Percentiles rank a stretch among this genome's conserved stretches.
These are phyloP conservation scores for Physella acuta DNA, from an alignment of 1,140 invertebrate species.

Conservation along the genomic window DNA sequence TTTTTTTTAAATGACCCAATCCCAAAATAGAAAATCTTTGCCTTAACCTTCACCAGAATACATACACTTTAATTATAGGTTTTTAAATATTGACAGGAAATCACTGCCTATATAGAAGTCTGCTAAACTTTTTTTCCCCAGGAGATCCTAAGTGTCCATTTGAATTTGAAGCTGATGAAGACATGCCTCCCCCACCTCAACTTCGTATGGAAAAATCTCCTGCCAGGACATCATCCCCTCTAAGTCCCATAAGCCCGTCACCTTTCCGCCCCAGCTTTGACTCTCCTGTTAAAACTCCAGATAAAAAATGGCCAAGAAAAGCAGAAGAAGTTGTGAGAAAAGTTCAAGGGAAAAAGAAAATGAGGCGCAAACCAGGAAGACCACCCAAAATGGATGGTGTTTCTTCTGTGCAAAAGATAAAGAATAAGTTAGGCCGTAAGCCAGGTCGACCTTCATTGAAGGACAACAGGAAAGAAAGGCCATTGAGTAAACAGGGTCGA, in stretches of 20 bases:
- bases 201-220: conserved; percentile 22
- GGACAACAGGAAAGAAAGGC: neutral
- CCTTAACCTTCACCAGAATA: neutral
- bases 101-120: neutral
- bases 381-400: neutral
- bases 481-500: conserved; percentile 6
- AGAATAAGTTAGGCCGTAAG: conserved; percentile 12
- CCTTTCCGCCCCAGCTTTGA: conserved; percentile 23
- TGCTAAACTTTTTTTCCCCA: neutral
- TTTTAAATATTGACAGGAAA: neutral
- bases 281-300: conserved; percentile 22
- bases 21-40: neutral
- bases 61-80: neutral
- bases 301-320: conserved; percentile 15
- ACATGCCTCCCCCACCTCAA: conserved; percentile 10
- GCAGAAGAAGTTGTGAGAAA: neutral
- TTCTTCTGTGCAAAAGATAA: neutral
- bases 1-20: neutral
- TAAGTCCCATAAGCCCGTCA: conserved; percentile 23
- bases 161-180: conserved; percentile 24
- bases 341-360: neutral
- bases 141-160: conserved; percentile 6
- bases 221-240: conserved; percentile 1
- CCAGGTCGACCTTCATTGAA: neutral
- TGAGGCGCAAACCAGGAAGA: conserved; percentile 7